Conservation (phyloP, 92 coral and sea anemone genomes). For the Palythoa heliodiscus region DNA sequence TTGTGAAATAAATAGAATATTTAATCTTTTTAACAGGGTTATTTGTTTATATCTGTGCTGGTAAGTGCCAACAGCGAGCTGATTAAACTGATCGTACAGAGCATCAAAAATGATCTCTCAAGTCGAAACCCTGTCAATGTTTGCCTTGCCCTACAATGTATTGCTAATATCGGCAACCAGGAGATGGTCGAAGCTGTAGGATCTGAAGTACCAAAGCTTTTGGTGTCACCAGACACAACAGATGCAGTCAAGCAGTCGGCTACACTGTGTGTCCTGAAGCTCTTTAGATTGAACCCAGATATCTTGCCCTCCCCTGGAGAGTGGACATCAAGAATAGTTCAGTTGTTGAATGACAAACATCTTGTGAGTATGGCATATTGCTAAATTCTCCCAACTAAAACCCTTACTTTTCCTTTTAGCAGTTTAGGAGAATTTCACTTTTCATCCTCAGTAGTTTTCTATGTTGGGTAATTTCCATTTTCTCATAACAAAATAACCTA, state of each 20-base stretch:
- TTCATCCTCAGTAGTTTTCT: too few relatives aligned
- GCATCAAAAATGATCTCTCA: conserved; percentile 95
- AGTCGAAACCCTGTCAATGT: conserved; percentile 97
- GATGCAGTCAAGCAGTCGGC: conserved; percentile 99
- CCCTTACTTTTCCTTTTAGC: too few relatives aligned
- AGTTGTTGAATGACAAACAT: conserved; percentile 93
- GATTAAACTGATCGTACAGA: conserved; percentile 91
- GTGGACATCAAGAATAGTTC: conserved; percentile 99
- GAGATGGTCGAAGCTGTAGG: conserved; percentile 99
- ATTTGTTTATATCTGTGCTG: conserved; percentile 91
- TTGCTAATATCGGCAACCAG: conserved; percentile 93
- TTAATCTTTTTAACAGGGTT: conserved; percentile 61
- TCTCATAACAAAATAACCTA: too few relatives aligned
- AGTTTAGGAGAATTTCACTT: too few relatives aligned
- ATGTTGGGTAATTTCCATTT: too few relatives aligned
- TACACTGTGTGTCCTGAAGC: conserved; percentile 90
- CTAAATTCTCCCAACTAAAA: too few relatives aligned
- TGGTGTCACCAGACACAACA: conserved; percentile 94
- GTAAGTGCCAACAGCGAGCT: conserved; percentile 98
- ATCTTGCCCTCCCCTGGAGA: conserved; percentile 89
- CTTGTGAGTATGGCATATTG: conserved; percentile 60
- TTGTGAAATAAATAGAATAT: too few relatives aligned
- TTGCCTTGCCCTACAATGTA: conserved; percentile 94
- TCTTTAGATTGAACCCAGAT: conserved; percentile 77
- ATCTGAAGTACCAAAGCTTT: conserved; percentile 92